Conservation (phyloP, 2,797 vertebrate species). For the Micromesistius poutassou region DNA sequence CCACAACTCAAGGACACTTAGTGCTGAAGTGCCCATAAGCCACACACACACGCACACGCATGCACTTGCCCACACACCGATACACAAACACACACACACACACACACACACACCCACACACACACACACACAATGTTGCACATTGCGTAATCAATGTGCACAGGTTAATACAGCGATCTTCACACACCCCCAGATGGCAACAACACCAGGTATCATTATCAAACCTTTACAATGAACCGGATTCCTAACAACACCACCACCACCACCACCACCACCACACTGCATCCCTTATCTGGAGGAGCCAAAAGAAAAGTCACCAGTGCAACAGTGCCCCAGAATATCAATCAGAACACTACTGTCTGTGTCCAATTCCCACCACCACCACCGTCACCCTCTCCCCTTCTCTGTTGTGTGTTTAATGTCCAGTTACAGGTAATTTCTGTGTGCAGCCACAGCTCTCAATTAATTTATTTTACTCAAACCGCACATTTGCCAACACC, state of each 20-base stretch:
- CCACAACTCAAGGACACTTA: conserved; percentile 1
- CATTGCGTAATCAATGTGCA: no score
- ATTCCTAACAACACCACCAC: no score
- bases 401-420: not conserved
- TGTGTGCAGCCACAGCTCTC: not conserved
- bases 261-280: no score
- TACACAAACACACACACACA: not conserved
- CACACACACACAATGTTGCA: not conserved
- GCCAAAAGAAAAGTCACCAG: no score
- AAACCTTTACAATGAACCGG: no score
- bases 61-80: not conserved
- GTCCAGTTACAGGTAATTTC: not conserved
- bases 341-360: not conserved
- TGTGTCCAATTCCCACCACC: not conserved
- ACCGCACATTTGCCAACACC: not conserved
- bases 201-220: no score
- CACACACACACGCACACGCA: not conserved
- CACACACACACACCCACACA: not conserved
- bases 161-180: no score
- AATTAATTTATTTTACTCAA: not conserved
- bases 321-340: not conserved
- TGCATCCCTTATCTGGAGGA: no score
- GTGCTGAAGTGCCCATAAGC: conserved; percentile 2
- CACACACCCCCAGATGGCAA: no score
- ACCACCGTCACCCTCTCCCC: not conserved